These are phyloP conservation scores for Tetramorium simillimum DNA, from an alignment of 1,140 invertebrate genomes.

Conservation along the genomic window DNA sequence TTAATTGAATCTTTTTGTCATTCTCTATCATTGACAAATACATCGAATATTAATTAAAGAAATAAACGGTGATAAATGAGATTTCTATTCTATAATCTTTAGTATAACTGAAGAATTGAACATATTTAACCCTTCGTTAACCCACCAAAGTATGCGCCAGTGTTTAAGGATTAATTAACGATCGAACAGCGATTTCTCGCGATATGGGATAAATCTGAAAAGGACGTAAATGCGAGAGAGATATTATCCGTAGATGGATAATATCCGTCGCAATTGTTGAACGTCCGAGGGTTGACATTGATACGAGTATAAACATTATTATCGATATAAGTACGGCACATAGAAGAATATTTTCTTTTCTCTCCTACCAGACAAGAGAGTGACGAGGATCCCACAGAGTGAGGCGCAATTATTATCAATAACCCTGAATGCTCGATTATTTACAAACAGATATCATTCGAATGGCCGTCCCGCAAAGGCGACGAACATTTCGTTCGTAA, in stretches of 20 bases:
- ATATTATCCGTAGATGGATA: conserved; percentile 7
- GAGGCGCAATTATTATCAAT: conserved; percentile 60
- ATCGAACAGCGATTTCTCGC: conserved; percentile 6
- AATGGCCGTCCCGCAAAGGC: background rate
- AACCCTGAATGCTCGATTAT: conserved; percentile 40
- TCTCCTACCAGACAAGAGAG: conserved; percentile 42
- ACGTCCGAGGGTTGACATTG: conserved; percentile 33
- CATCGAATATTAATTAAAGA: background rate
- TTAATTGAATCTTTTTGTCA: background rate
- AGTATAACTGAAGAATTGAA: background rate
- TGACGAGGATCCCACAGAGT: conserved; percentile 61
- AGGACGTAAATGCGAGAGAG: conserved; percentile 6
- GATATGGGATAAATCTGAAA: conserved; percentile 5
- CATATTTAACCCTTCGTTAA: background rate
- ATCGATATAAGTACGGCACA: conserved; percentile 80
- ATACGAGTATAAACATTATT: conserved; percentile 68
- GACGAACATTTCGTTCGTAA: background rate
- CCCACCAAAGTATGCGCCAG: background rate
- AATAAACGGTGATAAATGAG: background rate
- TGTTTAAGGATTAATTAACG: conserved; percentile 35
- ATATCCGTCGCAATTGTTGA: conserved; percentile 19
- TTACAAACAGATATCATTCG: background rate
- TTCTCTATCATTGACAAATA: background rate
- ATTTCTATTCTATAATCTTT: background rate
- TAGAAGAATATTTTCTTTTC: conserved; percentile 81